Base-by-base conservation (phyloP, 23 tunicate genomes). In the Oikopleura albicans region DNA sequence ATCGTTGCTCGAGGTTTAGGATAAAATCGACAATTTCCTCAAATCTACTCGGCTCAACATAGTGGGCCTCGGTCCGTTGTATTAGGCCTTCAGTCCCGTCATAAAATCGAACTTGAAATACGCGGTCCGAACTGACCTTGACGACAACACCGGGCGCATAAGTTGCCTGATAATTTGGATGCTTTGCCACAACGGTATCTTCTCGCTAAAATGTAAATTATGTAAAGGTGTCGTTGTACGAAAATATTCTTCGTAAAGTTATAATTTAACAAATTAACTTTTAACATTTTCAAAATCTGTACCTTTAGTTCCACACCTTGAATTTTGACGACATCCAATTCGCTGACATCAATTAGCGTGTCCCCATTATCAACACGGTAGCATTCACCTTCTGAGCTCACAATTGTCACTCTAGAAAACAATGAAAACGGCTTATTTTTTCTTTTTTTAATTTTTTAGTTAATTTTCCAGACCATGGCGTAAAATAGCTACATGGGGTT, bases 101-200 rank as follows among this genome's bases (percentile, higher is more conserved):
- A 29, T 71, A 71, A 29, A 71, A 71, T 71, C 79, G 79, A 71
- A 71, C 35, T 4, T 16, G 79, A 16, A 16, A 29, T 8, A 49
- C 63, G 12, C 22, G 12, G 22, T 49, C 63, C 2, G 79, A 29
- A 71, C 79, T 29, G 27, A 29, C 37, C 4, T 29, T 12, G 35
- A 71, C 79, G 33, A 71, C 31, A 71, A 71, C 79, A 2, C 79
- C 79, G 2, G 79, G 79, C 36, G 79, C 79, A 37, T 71, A 71
- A 16, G 79, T 71, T 71, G 27, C 34, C 31, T 71, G 79, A 31
- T 71, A 71, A 29, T 71, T 16, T 29, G 79, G 79, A 37, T 71
- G 79, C 31, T 29, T 16, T 22, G 79, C 79, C 37, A 71, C 35
- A 2, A 71, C 79, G 2, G 79, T 71, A 37, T 16, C 36, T 71